These are phyloP conservation scores for Stenchaetothrips biformis DNA, from an alignment of 2,888 invertebrate genomes.

Conservation along the genomic window DNA sequence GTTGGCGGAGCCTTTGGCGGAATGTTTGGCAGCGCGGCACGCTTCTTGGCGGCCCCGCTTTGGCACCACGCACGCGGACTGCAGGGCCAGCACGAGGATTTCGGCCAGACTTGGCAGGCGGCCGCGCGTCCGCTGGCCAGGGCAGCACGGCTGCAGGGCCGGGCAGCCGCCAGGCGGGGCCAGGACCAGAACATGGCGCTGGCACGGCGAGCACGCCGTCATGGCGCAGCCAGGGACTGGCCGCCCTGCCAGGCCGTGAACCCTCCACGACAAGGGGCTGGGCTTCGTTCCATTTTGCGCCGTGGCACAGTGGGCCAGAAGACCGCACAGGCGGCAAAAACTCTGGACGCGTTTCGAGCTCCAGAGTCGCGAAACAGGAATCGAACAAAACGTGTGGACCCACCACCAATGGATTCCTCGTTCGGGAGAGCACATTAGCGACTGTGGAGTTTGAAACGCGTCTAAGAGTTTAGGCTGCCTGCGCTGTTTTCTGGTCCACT, in stretches of 20 bases:
- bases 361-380: no score
- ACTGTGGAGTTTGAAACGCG: no score
- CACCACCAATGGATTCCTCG: no score
- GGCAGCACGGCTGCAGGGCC: not conserved
- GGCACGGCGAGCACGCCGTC: not conserved
- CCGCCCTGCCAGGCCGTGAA: not conserved
- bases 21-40: not conserved
- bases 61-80: not conserved
- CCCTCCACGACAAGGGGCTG: not conserved
- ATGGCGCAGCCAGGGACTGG: not conserved
- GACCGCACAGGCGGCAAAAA: no score
- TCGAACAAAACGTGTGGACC: no score
- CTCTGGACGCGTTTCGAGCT: no score
- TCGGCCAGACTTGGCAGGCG: conserved; percentile 2
- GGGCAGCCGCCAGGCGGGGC: not conserved
- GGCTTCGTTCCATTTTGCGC: no score
- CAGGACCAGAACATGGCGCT: not conserved
- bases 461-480: no score
- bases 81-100: not conserved
- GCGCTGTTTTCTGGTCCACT: no score
- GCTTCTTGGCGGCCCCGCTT: not conserved
- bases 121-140: not conserved
- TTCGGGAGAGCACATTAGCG: no score
- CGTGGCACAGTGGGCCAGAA: no score
- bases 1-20: not conserved